A percentile compares a stretch with the other conserved stretches of the same genome.
Evolutionary conservation across 2,113 vertebrate species (phyloP).

Genomic region (Mugil cephalus): DNA sequence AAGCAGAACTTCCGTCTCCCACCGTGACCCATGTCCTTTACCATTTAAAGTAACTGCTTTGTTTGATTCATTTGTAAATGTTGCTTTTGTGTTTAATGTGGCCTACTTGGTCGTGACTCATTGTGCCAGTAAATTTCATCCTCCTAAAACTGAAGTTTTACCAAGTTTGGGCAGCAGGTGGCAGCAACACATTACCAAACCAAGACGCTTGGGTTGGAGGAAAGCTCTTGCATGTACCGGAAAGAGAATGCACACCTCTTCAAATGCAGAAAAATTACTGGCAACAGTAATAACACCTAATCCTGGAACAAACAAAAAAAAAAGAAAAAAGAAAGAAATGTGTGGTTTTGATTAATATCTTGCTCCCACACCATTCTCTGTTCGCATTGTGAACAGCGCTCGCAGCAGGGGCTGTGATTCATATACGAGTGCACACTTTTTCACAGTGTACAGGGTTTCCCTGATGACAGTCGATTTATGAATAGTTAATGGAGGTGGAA

Average conservation of each 20-base stretch:
- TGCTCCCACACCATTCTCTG: background rate
- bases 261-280: background rate
- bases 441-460: constrained; percentile 22
- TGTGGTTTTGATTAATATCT: background rate
- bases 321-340: too few species aligned
- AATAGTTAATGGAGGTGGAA: background rate
- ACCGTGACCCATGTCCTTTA: too few species aligned
- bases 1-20: background rate
- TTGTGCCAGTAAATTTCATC: background rate
- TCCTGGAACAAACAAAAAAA: background rate
- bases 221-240: background rate
- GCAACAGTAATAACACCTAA: background rate
- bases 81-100: background rate
- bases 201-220: background rate
- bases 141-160: background rate
- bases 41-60: background rate
- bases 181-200: constrained; percentile 65
- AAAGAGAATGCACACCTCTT: background rate
- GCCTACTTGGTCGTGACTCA: constrained; percentile 12
- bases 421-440: constrained; percentile 27
- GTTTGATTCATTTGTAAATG: background rate
- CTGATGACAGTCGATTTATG: constrained; percentile 8
- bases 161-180: constrained; percentile 60
- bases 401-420: background rate
- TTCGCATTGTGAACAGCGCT: background rate